Evolutionary conservation across 35 echinoderm and acorn worm species (phyloP).

Genomic region (Heliocidaris erythrogramma): DNA sequence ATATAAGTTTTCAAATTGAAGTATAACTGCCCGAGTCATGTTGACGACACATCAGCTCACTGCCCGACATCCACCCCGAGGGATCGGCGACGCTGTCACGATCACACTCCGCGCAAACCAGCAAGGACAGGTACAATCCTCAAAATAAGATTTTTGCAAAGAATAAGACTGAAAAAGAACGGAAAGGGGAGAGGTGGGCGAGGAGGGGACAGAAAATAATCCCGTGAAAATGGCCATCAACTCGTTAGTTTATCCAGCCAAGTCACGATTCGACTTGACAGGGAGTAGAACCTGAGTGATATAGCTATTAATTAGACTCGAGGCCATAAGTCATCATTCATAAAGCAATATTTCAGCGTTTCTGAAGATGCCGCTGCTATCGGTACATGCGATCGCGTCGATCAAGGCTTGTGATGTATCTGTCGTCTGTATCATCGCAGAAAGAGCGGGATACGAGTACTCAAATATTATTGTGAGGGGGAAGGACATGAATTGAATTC

Average conservation of each 20-base stretch:
- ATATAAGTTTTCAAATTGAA: neutral
- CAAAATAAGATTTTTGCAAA: neutral
- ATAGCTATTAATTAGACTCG: slow-evolving; percentile 28
- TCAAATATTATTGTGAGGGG: neutral
- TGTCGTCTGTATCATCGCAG: neutral
- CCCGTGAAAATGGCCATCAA: neutral
- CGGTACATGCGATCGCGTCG: neutral
- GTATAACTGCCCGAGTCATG: neutral
- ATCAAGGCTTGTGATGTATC: neutral
- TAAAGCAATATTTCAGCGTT: slow-evolving; percentile 1
- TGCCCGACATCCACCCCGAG: neutral
- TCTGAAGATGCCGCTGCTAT: neutral
- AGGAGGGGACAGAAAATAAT: neutral
- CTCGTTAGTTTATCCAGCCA: neutral
- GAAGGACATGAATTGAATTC: neutral
- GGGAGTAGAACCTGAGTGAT: neutral
- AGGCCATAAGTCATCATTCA: slow-evolving; percentile 26
- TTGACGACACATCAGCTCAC: neutral
- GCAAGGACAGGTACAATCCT: neutral
- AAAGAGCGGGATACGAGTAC: neutral
- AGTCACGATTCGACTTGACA: slow-evolving; percentile 10
- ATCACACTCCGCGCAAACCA: neutral
- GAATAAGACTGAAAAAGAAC: neutral
- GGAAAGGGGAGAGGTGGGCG: neutral
- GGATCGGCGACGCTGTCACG: neutral